phyloP scores from a whole-genome alignment of 2,113 vertebrate species.

The Paradoxurus hermaphroditus region DNA sequence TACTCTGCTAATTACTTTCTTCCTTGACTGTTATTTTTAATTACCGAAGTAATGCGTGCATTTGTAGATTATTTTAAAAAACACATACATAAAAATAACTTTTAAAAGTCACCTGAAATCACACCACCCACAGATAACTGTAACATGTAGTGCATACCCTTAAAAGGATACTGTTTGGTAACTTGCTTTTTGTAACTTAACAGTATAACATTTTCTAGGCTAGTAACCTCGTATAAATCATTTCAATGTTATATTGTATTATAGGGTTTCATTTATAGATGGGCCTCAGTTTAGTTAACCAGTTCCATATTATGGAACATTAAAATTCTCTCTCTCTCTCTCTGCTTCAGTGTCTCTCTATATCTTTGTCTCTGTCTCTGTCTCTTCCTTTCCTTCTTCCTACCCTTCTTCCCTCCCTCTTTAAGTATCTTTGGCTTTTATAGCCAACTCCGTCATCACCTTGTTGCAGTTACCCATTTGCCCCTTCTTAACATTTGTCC shows the following conservation, averaged over 20 bases:
- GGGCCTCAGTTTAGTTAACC: conserved; percentile 43
- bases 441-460: neutral
- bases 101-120: conserved; percentile 73
- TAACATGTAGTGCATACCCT: conserved; percentile 65
- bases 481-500: neutral
- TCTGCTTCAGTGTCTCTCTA: neutral
- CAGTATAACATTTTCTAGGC: conserved; percentile 50
- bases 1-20: neutral
- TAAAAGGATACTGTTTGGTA: conserved; percentile 67
- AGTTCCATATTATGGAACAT: conserved; percentile 27
- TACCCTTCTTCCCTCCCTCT: neutral
- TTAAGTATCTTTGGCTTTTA: neutral
- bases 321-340: neutral
- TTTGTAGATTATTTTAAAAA: conserved; percentile 47
- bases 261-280: conserved; percentile 51
- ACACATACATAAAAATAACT: conserved; percentile 67
- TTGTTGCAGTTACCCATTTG: neutral
- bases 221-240: conserved; percentile 20
- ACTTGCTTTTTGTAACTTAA: conserved; percentile 59
- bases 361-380: neutral
- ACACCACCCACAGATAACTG: conserved; percentile 64
- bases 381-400: neutral
- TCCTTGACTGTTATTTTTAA: conserved; percentile 44
- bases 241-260: conserved; percentile 14
- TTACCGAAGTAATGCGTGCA: conserved; percentile 40